These are phyloP conservation scores for Diarsia brunnea DNA, from an alignment of 2,888 invertebrate genomes.

Conservation along the genomic window DNA sequence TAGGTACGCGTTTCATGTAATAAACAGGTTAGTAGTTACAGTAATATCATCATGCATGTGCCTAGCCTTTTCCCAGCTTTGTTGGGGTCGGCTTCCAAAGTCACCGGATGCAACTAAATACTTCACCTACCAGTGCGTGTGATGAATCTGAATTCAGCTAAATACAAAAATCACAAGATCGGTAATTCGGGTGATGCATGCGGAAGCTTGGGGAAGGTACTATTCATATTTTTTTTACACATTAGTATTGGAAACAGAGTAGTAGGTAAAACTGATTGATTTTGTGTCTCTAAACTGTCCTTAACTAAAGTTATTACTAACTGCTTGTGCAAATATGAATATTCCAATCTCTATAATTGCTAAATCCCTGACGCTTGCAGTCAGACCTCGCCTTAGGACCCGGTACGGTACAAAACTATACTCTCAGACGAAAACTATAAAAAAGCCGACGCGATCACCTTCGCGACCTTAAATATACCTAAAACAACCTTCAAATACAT, in stretches of 20 bases:
- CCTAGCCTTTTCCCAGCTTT: not conserved
- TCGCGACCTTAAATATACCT: constrained; percentile 47
- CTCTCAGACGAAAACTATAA: constrained; percentile 77
- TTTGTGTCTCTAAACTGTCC: not conserved
- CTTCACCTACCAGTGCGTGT: not conserved
- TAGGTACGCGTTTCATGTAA: not conserved
- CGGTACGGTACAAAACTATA: constrained; percentile 65
- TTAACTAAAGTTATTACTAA: not conserved
- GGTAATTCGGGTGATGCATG: not conserved
- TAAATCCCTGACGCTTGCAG: constrained; percentile 26
- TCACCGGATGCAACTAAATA: not conserved
- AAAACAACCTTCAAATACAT: constrained; percentile 49
- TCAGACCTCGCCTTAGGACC: constrained; percentile 46
- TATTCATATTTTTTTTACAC: not conserved
- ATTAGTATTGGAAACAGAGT: no score
- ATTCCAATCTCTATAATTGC: not conserved
- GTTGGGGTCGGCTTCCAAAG: not conserved
- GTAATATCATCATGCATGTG: not conserved
- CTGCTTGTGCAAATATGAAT: not conserved
- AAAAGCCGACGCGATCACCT: constrained; percentile 75
- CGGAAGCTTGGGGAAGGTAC: no score
- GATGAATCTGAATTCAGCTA: not conserved
- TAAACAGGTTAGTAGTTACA: not conserved
- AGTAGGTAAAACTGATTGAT: not conserved
- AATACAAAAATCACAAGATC: not conserved